phyloP scores from a whole-genome alignment of 2,113 vertebrate genomes.

The Sminthopsis crassicaudata region DNA sequence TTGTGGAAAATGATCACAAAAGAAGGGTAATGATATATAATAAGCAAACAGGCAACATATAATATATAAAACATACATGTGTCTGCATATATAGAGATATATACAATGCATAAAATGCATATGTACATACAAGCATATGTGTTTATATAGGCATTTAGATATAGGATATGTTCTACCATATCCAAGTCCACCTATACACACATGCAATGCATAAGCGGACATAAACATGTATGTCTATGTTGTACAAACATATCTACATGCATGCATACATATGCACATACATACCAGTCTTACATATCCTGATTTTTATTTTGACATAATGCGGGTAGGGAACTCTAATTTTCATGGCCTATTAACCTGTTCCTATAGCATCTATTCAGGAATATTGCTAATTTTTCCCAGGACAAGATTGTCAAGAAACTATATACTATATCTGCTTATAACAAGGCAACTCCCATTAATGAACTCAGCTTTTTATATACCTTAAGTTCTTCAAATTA shows the following conservation, averaged over 20 bases:
- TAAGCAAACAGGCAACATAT: background rate
- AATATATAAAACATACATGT: background rate
- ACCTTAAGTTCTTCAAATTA: constrained; percentile 22
- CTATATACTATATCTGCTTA: background rate
- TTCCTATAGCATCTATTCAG: background rate
- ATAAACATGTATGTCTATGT: background rate
- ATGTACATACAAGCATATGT: background rate
- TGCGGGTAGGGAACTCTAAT: background rate
- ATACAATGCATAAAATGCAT: background rate
- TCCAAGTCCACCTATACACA: background rate
- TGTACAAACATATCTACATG: background rate
- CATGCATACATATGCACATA: background rate
- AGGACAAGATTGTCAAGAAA: background rate
- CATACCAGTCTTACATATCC: background rate
- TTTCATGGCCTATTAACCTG: background rate
- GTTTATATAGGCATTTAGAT: too few relatives aligned
- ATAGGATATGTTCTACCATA: background rate
- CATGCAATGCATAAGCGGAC: background rate
- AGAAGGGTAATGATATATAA: background rate
- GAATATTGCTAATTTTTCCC: background rate
- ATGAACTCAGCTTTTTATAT: background rate
- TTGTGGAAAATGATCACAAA: background rate
- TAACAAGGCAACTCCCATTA: constrained; percentile 12
- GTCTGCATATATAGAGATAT: background rate
- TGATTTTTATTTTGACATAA: background rate